phyloP scores from a whole-genome alignment of 2,888 invertebrate genomes.

The Hedychridium roseum region DNA sequence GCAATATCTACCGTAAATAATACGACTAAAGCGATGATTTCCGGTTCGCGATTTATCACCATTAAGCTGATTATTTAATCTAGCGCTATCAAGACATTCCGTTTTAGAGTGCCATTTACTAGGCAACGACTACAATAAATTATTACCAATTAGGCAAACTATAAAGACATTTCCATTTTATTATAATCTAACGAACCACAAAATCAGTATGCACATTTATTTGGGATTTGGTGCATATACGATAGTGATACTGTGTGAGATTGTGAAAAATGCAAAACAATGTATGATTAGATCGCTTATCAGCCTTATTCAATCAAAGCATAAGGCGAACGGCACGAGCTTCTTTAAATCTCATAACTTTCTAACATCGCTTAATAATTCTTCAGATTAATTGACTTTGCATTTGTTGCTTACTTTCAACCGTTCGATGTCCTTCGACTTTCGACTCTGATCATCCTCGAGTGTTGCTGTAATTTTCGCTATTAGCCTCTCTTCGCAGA shows the following conservation, averaged over 20 bases:
- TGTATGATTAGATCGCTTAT: neutral
- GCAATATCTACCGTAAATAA: constrained; percentile 33
- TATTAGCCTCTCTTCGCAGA: constrained; percentile 57
- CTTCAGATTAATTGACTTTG: neutral
- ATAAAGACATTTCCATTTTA: neutral
- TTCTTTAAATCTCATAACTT: neutral
- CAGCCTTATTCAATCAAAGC: neutral
- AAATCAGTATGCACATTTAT: too few species aligned
- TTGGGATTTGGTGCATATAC: neutral
- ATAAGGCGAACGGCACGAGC: neutral
- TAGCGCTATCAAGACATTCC: neutral
- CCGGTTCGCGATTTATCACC: constrained; percentile 2
- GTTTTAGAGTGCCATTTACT: neutral
- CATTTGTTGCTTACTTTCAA: constrained; percentile 46
- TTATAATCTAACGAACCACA: neutral
- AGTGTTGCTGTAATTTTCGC: constrained; percentile 53
- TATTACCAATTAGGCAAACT: neutral
- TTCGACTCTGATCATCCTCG: constrained; percentile 47
- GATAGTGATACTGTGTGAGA: neutral
- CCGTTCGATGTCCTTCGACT: constrained; percentile 45
- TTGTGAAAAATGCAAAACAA: neutral
- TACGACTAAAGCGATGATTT: constrained; percentile 13
- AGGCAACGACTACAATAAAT: neutral
- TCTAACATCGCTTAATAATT: too few species aligned
- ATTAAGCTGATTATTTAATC: neutral